Evolutionary conservation across 2,113 vertebrate species (phyloP).

Genomic region (Melospiza melodia): DNA sequence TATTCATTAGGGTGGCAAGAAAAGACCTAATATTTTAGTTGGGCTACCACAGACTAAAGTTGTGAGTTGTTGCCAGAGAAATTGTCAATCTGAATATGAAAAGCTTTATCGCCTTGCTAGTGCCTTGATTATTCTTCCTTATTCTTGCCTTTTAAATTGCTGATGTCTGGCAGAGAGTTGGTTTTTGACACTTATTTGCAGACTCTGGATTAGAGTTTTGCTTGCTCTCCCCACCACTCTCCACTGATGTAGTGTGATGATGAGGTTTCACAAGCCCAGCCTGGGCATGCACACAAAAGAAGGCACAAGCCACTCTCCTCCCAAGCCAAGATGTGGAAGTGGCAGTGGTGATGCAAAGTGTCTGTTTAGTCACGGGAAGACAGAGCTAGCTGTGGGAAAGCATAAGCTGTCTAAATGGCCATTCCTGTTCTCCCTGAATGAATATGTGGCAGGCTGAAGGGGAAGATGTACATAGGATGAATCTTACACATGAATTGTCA

Average conservation of each 20-base stretch:
- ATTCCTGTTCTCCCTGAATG: constrained; percentile 26
- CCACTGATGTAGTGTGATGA: not conserved
- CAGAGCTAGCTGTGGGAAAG: not conserved
- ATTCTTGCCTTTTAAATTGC: not conserved
- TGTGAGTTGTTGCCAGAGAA: not conserved
- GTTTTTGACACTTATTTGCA: not conserved
- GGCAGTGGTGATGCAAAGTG: not conserved
- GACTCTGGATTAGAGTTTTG: not conserved
- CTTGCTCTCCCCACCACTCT: not conserved
- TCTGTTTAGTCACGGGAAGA: not conserved
- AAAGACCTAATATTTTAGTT: not conserved
- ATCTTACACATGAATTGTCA: constrained; percentile 65
- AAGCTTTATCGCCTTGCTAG: not conserved
- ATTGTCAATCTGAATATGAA: not conserved
- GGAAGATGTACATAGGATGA: not conserved
- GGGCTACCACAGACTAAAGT: not conserved
- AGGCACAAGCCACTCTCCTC: not conserved
- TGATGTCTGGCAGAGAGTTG: not conserved
- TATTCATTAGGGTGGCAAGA: not conserved
- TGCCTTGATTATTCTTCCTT: not conserved
- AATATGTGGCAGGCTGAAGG: constrained; percentile 24
- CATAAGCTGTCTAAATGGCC: not conserved
- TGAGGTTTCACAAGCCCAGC: not conserved
- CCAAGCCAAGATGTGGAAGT: not conserved
- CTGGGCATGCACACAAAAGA: not conserved